Percentiles rank a stretch among this genome's conserved stretches.
These are phyloP conservation scores for Adineta ricciae DNA, from an alignment of 2,888 invertebrate species.

Conservation along the genomic window DNA sequence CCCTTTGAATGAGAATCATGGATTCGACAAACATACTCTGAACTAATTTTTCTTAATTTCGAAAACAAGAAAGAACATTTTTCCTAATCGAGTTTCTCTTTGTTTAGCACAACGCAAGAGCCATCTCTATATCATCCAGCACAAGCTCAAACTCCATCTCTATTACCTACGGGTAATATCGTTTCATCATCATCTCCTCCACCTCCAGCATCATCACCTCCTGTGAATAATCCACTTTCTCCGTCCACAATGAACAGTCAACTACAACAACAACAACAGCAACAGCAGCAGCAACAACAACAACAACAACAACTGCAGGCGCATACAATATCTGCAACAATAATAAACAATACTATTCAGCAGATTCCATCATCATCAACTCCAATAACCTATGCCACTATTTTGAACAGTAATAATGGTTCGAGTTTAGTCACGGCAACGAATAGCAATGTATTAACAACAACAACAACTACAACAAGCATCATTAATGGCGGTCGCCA, in stretches of 20 bases:
- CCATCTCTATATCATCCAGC: neutral
- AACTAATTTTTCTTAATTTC: neutral
- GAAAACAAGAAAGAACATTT: no score
- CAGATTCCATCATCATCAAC: neutral
- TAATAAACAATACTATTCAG: neutral
- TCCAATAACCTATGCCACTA: neutral
- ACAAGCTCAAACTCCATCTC: neutral
- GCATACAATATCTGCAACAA: neutral
- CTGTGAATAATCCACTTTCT: constrained; percentile 3
- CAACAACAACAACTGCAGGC: neutral
- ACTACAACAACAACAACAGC: neutral
- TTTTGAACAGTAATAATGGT: neutral
- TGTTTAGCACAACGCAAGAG: neutral
- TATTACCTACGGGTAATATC: neutral
- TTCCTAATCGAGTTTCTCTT: neutral
- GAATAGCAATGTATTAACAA: neutral
- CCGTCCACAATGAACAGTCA: neutral
- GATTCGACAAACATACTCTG: neutral
- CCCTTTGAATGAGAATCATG: neutral
- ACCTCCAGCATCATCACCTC: neutral
- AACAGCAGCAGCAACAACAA: neutral
- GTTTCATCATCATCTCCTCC: neutral
- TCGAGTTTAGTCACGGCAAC: neutral
- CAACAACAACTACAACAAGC: constrained; percentile 3
- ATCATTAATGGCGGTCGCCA: neutral